These are phyloP conservation scores for Artemia sp. DNA, from an alignment of 2,888 invertebrate species.

Conservation along the genomic window DNA sequence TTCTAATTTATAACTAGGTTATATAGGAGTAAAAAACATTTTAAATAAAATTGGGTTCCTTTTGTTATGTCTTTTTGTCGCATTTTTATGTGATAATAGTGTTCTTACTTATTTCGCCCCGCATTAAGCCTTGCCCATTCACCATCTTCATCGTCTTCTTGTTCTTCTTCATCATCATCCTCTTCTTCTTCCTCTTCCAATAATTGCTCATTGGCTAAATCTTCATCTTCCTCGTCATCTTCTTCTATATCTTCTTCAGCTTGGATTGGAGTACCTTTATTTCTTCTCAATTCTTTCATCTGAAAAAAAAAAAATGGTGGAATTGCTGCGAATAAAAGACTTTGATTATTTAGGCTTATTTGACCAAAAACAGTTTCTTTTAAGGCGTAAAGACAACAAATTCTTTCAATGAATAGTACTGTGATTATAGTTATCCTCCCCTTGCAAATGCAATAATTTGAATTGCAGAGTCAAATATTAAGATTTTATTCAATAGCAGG, in stretches of 20 bases:
- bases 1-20: no score
- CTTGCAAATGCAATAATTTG: no score
- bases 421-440: no score
- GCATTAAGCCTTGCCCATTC: constrained; percentile 12
- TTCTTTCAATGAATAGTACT: background rate
- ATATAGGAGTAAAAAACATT: no score
- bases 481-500: no score
- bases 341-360: background rate
- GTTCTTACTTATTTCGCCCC: constrained; percentile 23
- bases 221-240: constrained; percentile 33
- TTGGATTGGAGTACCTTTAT: constrained; percentile 17
- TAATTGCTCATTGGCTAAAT: constrained; percentile 26
- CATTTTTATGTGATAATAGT: constrained; percentile 21
- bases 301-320: background rate
- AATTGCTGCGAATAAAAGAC: background rate
- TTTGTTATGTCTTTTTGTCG: no score
- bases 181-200: constrained; percentile 25
- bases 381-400: background rate
- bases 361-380: background rate
- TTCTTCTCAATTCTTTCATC: constrained; percentile 18
- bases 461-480: no score
- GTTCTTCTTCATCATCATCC: constrained; percentile 25
- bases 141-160: constrained; percentile 24
- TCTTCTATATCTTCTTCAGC: constrained; percentile 32
- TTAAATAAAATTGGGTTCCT: no score